Evolutionary conservation across 92 coral and sea anemone species (phyloP), one percentile per base, ranked within the genome.

Genomic region (Scolanthus callimorphus): DNA sequence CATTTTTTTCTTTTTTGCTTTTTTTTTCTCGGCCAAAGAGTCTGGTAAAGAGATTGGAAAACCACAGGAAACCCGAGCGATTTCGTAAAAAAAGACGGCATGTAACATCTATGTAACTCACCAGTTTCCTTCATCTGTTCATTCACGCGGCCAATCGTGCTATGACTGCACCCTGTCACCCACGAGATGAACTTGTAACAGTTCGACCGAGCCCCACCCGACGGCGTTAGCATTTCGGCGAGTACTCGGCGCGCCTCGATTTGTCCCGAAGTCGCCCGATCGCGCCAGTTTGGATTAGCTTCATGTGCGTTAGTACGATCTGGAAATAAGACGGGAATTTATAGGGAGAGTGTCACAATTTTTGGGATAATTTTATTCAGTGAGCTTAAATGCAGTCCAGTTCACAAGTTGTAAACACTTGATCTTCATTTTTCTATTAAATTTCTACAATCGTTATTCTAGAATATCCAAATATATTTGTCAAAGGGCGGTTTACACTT

Each of bases 81-180:
- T 34, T 34, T 34, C 43, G 43, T 34, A 15, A 6, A 6, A 15
- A 6, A 13, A 11, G 19, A 30, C 11, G 15, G 44, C 20, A 11
- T 52, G 29, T 39, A 10, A 43, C 4, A 13, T 26, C 23, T 26
- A 15, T 28, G 21, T 8, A 3, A 44, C 86, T 63, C 25, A 82
- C 98, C 96, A 31, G 98, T 92, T 51, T 89, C 89, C 60, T 89
- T 84, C 98, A 92, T 92, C 68, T 92, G 98, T 21, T 92, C 98
- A 21, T 92, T 92, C 19, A 92, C 98, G 54, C 98, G 78, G 29
- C 98, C 98, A 38, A 92, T 92, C 9, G 98, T 92, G 54, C 98
- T 92, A 20, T 84, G 98, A 69, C 98, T 92, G 29, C 98, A 92
- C 0, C 98, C 98, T 30, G 98, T 92, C 19, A 92, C 98, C 98